A percentile compares a stretch with the other conserved stretches of the same genome.
phyloP scores from a whole-genome alignment of 2,888 invertebrate species.

The Carcina quercana region DNA sequence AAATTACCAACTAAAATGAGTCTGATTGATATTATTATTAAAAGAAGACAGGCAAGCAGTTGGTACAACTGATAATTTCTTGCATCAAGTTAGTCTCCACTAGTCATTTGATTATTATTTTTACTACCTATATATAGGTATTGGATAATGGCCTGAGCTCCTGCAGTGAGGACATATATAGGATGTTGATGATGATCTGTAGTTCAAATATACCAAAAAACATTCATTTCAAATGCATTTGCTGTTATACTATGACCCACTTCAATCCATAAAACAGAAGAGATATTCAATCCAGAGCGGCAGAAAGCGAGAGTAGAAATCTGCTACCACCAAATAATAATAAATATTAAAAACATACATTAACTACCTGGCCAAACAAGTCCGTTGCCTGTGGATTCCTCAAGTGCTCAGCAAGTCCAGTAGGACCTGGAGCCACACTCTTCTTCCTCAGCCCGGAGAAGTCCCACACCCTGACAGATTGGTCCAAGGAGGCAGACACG shows the following conservation, averaged over 20 bases:
- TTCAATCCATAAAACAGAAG: not conserved
- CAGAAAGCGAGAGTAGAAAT: not conserved
- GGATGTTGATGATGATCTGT: too few relatives aligned
- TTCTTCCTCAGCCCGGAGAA: conserved; percentile 97
- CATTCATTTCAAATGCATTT: not conserved
- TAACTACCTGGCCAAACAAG: conserved; percentile 85
- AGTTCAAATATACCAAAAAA: too few relatives aligned
- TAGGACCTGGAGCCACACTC: conserved; percentile 97
- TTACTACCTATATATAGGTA: too few relatives aligned
- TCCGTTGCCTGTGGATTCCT: conserved; percentile 92
- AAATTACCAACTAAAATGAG: too few relatives aligned
- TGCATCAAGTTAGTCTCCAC: too few relatives aligned
- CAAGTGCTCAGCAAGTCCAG: conserved; percentile 90
- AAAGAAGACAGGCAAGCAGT: too few relatives aligned
- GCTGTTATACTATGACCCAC: not conserved
- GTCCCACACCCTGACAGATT: conserved; percentile 99
- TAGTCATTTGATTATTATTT: too few relatives aligned
- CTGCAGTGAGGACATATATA: too few relatives aligned
- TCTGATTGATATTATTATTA: too few relatives aligned
- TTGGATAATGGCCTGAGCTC: too few relatives aligned
- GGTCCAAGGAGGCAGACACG: conserved; percentile 97
- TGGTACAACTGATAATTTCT: too few relatives aligned
- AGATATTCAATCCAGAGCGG: not conserved
- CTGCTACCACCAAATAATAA: conserved; percentile 4
- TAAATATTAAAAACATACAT: conserved; percentile 11